Evolutionary conservation across 2,888 invertebrate genomes (phyloP), one percentile per base, ranked within the genome.

Genomic region (Tetranychus piercei): DNA sequence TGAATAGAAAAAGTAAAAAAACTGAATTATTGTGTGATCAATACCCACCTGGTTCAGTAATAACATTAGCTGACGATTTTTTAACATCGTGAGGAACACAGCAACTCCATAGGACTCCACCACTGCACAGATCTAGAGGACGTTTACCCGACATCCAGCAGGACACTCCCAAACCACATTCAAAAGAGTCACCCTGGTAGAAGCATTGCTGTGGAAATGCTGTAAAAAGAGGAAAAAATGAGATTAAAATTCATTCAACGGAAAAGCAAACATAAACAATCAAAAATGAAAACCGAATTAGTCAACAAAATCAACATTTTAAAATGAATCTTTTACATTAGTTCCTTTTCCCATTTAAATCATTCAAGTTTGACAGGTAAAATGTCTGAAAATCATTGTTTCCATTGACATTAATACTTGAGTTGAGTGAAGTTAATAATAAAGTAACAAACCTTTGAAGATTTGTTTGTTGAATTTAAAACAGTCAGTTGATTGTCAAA

Each of bases 101-200:
- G 82, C 94, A 94, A 6, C 91, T 90, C 93, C 94, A 94, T 79
- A 94, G 91, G 87, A 93, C 88, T 74, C 94, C 94, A 34, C 94
- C 94, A 15, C 91, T 92, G 82, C 94, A 94, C 0, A 93, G 86
- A 83, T 94, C 78, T n/a, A 94, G 83, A 1, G 93, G 92, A 78
- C 90, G 88, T 6, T 91, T 91, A 1, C 94, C 93, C 6, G 90
- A 89, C 75, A 94, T 85, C 15, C 93, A 91, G 82, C 94, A 94
- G 77, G 92, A 90, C 80, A 94, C 90, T 82, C 92, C 92, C 77
- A 94, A 86, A 0, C 92, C 92, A 81, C 94, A 94, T 78, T 91
- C 89, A 85, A 90, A 93, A 80, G 90, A 88, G 23, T 89, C 87
- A 6, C 92, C 92, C 77, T 90, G 88, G 85, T 89, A 92, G 79